A percentile compares a stretch with the other conserved stretches of the same genome.
phyloP scores from a whole-genome alignment of 2,888 invertebrate genomes.

The Aphidius colemani region DNA sequence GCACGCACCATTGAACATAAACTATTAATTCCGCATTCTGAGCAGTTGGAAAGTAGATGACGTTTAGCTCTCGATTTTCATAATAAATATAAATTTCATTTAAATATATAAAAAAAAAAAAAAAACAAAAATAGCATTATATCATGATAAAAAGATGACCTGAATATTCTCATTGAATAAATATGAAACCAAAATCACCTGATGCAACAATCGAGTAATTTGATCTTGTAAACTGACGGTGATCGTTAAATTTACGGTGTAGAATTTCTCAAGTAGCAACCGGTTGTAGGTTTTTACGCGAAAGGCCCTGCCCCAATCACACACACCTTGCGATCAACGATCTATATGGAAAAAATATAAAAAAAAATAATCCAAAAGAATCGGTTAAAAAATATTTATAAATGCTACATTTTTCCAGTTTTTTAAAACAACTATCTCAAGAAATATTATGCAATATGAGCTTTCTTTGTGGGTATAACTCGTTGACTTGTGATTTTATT shows the following conservation, averaged over 20 bases:
- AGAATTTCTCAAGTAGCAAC: not conserved
- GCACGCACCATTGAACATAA: too few species aligned
- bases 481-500: not conserved
- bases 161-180: slow-evolving; percentile 23
- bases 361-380: slow-evolving; percentile 27
- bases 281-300: slow-evolving; percentile 3
- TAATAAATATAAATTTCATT: too few species aligned
- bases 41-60: too few species aligned
- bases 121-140: slow-evolving; percentile 21
- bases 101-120: not conserved
- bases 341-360: slow-evolving; percentile 14
- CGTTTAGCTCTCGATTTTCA: too few species aligned
- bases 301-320: not conserved
- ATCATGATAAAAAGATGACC: too few species aligned
- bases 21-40: too few species aligned
- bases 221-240: too few species aligned
- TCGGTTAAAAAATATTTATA: slow-evolving; percentile 13
- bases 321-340: slow-evolving; percentile 10
- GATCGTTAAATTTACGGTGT: slow-evolving; percentile 20
- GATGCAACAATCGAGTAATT: too few species aligned
- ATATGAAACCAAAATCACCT: slow-evolving; percentile 6
- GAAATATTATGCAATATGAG: slow-evolving; percentile 16
- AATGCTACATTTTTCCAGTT: slow-evolving; percentile 8
- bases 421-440: slow-evolving; percentile 14
- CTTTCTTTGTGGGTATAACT: slow-evolving; percentile 7